Evolutionary conservation across 2,113 vertebrate species (phyloP).

Genomic region (Prinia subflava): DNA sequence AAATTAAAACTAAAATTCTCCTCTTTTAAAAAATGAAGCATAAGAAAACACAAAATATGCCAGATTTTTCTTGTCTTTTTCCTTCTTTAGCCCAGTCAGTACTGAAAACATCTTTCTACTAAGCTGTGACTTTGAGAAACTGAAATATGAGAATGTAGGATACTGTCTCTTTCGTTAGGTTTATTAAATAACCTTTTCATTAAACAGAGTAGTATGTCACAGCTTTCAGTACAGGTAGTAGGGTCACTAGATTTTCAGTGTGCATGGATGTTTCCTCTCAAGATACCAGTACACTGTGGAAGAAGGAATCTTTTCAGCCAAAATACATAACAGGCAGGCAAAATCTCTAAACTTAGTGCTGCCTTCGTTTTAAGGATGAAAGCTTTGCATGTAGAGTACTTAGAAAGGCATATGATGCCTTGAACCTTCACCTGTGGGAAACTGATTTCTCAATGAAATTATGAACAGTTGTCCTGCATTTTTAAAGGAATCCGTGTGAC

Average conservation of each 20-base stretch:
- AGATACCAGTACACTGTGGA: background rate
- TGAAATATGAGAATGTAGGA: background rate
- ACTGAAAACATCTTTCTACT: background rate
- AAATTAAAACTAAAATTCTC: background rate
- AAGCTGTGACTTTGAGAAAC: background rate
- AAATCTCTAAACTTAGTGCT: background rate
- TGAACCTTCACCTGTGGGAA: background rate
- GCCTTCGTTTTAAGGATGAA: background rate
- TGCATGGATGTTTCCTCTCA: background rate
- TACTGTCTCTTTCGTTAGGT: background rate
- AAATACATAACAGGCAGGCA: background rate
- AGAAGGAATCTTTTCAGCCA: background rate
- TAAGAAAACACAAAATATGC: background rate
- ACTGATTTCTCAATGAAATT: background rate
- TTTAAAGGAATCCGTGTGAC: background rate
- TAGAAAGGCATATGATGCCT: background rate
- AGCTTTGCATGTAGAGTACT: background rate
- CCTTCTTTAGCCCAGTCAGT: background rate
- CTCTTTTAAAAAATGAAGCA: background rate
- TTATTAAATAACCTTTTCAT: background rate
- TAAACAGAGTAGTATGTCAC: background rate
- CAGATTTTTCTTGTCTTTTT: background rate
- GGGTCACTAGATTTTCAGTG: background rate
- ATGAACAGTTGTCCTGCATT: background rate
- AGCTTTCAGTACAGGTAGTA: background rate